Evolutionary conservation across 2,113 vertebrate genomes (phyloP), one percentile per base, ranked within the genome.

Genomic region (Cinclus cinclus): DNA sequence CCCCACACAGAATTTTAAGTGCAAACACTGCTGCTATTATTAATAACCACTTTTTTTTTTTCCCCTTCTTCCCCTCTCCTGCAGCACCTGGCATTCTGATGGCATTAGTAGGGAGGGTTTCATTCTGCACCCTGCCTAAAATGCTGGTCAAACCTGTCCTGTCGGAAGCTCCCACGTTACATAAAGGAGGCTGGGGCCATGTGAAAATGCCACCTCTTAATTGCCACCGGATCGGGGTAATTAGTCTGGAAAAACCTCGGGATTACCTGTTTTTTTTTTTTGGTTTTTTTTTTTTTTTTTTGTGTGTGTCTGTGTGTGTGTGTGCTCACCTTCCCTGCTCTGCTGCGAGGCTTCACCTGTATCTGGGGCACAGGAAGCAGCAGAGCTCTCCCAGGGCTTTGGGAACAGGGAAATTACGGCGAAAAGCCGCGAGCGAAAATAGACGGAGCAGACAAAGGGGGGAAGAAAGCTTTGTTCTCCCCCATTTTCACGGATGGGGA

Each of bases 141-240:
- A 85, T 69, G 95, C 89, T 95, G 93, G 95, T 96, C 92, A 96
- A 96, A 96, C 96, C 94, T 93, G 96, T 95, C 96, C 95, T 67
- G 93, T 46, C 22, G 79, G 92, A 85, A 94, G 93, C 85, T 80
- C 56, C 82, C 5, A 7, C 3, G 1, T 96, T 94, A 96, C 92
- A 92, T 90, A 95, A 95, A 90, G 82, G n/a, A 82, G 67, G 90
- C 68, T 7, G 64, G 85, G 85, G 79, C 94, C 92, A 80, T 50
- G 92, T 88, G 92, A 95, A 97, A 91, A 95, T 17, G 95, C 82
- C 95, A 90, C 93, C 81, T 90, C 75, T 44, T 71, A 70, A 74
- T 47, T 85, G 92, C 28, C 11, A 80, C 84, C 56, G 4, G 67
- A 76, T 62, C 33, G 2, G 79, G 79, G 64, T 67, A 88, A 97